A percentile compares a stretch with the other conserved stretches of the same genome.
Conservation (phyloP, 2,888 invertebrate genomes). For the Trichogramma dendrolimi region DNA sequence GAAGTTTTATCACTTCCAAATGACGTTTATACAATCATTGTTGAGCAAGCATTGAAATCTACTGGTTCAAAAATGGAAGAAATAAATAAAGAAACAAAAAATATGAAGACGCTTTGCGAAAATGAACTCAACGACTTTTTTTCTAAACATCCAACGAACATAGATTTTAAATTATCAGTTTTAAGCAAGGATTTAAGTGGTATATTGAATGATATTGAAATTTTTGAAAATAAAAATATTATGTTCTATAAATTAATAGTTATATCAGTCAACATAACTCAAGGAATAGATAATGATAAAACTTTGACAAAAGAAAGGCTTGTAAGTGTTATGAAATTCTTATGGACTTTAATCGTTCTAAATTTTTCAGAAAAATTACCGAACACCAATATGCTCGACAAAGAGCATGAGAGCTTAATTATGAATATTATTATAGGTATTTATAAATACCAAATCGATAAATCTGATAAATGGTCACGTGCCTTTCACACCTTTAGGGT, state of each 20-base stretch:
- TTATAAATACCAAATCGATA: slow-evolving; percentile 8
- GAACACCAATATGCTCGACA: slow-evolving; percentile 9
- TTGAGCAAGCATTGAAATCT: slow-evolving; percentile 11
- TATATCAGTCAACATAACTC: slow-evolving; percentile 20
- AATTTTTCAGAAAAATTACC: slow-evolving; percentile 12
- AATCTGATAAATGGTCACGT: slow-evolving; percentile 18
- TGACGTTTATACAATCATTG: slow-evolving; percentile 9
- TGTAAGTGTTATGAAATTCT: slow-evolving; percentile 12
- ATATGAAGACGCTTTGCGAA: slow-evolving; percentile 11
- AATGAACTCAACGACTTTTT: slow-evolving; percentile 22
- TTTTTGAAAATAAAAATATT: slow-evolving; percentile 16
- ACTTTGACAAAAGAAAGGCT: slow-evolving; percentile 6
- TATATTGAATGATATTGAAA: slow-evolving; percentile 18
- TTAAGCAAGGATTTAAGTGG: slow-evolving; percentile 11
- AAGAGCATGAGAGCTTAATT: slow-evolving; percentile 6
- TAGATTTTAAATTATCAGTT: slow-evolving; percentile 7
- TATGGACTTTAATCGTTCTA: slow-evolving; percentile 22
- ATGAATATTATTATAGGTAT: slow-evolving; percentile 20
- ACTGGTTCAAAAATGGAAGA: slow-evolving; percentile 16
- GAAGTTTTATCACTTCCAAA: slow-evolving; percentile 15
- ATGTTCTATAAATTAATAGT: slow-evolving; percentile 25
- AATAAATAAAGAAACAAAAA: neutral
- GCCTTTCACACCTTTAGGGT: slow-evolving; percentile 19
- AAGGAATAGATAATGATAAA: neutral
- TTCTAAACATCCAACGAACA: slow-evolving; percentile 9